A percentile compares a stretch with the other conserved stretches of the same genome.
Conservation (phyloP, 2,797 vertebrate species). For the Picus viridis region DNA sequence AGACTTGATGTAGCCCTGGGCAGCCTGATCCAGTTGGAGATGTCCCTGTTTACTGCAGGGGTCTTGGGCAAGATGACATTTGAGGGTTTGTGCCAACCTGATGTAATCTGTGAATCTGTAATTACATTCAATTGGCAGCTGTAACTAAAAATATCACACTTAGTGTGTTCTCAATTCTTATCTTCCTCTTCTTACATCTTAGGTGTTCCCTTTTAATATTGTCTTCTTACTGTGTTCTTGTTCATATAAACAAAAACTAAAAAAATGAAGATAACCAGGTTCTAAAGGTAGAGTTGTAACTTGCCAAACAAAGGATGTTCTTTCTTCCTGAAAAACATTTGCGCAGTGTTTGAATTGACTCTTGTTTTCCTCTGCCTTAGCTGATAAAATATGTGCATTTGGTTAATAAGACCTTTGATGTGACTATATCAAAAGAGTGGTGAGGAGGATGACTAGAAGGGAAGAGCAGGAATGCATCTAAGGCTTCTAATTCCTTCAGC, state of each 20-base stretch:
- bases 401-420: background rate
- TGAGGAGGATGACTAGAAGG: background rate
- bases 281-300: background rate
- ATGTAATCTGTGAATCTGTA: too few species aligned
- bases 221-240: background rate
- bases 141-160: background rate
- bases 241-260: background rate
- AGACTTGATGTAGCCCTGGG: too few species aligned
- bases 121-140: background rate
- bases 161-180: background rate
- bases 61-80: too few species aligned
- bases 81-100: too few species aligned
- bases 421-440: background rate
- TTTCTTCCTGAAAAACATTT: background rate
- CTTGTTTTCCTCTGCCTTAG: background rate
- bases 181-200: background rate
- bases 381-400: background rate
- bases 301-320: background rate
- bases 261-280: background rate
- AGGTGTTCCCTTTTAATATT: background rate
- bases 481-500: background rate
- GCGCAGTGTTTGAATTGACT: background rate
- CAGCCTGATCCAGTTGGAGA: too few species aligned
- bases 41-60: too few species aligned
- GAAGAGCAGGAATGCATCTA: background rate